Base-by-base conservation (phyloP, 1,140 invertebrate species). In the Lucilia cuprina region DNA sequence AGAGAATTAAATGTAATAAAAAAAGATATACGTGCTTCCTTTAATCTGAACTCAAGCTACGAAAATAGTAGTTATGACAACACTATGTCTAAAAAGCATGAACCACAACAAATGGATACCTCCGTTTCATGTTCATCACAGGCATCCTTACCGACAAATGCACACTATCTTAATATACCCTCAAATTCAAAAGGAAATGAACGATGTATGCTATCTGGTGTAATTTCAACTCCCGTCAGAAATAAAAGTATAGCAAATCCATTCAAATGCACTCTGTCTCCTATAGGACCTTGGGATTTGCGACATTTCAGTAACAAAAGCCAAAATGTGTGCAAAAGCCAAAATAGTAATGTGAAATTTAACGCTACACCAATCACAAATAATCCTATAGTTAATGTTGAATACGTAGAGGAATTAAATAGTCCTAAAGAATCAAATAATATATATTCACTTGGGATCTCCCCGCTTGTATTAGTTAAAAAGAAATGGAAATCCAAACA, bases 31-130 rank as follows among this genome's bases (percentile, higher is more conserved):
- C 85, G 87, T n/a, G 84, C 82, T 30, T 88, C 89, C 0, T 89
- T 87, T 14, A 91, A 91, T 49, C 85, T 87, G 34, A 89, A 91
- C 41, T 88, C 87, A 0, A 91, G 90, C 82, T 85, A 91, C 8
- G 90, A 91, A 80, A 90, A 89, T 19, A 88, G 86, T 9, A 70
- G 34, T 5, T 30, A 47, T 47, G 30, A 74, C 2, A 85, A 65
- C 17, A 14, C 21, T 30, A 74, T 10, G 13, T 14, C 19, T 74
- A 41, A 80, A 83, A 78, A 3, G n/a, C 78, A 10, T 47, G 25
- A 60, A 41, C 25, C 55, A 17, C 35, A 80, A 49, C 21, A 25
- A 55, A 55, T 30, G 25, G 25, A 34, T 21, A 12, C 4, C 3
- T 55, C 50, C 50, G 8, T 41, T 41, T 8, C 10, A 41, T 41